Evolutionary conservation across 1,140 invertebrate genomes (phyloP).

Genomic region (Linepithema humile): DNA sequence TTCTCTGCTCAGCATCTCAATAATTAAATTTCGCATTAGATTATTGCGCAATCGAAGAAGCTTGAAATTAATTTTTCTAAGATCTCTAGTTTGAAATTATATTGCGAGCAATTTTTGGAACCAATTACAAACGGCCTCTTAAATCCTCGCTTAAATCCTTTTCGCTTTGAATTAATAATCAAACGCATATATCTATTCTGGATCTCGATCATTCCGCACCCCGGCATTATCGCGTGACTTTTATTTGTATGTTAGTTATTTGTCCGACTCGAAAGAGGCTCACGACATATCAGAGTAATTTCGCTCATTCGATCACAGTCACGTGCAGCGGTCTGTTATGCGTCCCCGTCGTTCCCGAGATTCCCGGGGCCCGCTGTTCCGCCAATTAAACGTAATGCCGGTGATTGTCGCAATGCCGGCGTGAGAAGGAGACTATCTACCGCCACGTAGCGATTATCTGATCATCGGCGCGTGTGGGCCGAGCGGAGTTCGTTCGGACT

Average conservation of each 20-base stretch:
- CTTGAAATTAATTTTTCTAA: too few species aligned
- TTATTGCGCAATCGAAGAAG: too few species aligned
- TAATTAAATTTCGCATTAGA: not conserved
- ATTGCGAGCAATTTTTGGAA: too few species aligned
- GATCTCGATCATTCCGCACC: not conserved
- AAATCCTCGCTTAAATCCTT: not conserved
- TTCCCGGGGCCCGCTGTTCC: constrained; percentile 14
- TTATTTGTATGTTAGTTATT: not conserved
- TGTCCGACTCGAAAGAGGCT: not conserved
- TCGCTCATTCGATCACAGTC: constrained; percentile 43
- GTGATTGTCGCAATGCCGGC: not conserved
- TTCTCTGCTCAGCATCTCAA: not conserved
- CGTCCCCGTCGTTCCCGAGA: not conserved
- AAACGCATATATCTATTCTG: not conserved
- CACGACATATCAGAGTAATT: constrained; percentile 27
- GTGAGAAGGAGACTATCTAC: not conserved
- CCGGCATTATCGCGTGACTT: not conserved
- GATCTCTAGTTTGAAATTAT: too few species aligned
- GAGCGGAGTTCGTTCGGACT: not conserved
- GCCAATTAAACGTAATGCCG: constrained; percentile 38
- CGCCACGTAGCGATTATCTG: constrained; percentile 29
- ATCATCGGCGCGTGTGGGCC: not conserved
- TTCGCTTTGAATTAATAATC: not conserved
- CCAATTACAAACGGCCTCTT: too few species aligned
- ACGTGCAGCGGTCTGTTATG: constrained; percentile 21